Conservation (phyloP, 2,797 vertebrate genomes). For the Sarcophilus harrisii region DNA sequence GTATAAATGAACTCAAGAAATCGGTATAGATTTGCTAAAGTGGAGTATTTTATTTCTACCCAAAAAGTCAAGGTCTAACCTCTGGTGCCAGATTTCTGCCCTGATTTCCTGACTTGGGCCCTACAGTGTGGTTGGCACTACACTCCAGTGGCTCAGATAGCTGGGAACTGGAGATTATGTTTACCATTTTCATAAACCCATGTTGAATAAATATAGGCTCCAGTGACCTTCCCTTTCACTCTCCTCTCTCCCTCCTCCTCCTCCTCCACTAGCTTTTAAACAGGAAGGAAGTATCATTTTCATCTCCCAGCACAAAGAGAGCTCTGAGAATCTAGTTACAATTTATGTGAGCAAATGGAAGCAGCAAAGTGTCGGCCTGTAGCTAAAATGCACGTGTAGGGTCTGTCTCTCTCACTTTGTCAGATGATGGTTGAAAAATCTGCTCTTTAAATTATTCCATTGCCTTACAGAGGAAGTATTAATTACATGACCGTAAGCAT, state of each 20-base stretch:
- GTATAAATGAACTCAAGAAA: conserved; percentile 59
- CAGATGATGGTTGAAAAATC: conserved; percentile 83
- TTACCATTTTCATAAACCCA: conserved; percentile 85
- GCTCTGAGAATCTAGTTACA: conserved; percentile 88
- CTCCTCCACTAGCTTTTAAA: conserved; percentile 77
- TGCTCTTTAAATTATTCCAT: conserved; percentile 87
- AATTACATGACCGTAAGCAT: conserved; percentile 88
- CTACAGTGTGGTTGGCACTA: conserved; percentile 69
- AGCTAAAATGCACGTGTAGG: conserved; percentile 83
- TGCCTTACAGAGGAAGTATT: conserved; percentile 90
- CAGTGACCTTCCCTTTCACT: conserved; percentile 60
- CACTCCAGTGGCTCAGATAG: conserved; percentile 75
- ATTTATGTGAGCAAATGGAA: conserved; percentile 86
- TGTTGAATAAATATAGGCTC: conserved; percentile 80
- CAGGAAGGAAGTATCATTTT: conserved; percentile 90
- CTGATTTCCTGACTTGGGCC: conserved; percentile 58
- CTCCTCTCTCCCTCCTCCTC: conserved; percentile 30
- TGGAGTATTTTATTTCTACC: conserved; percentile 68
- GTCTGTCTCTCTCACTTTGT: conserved; percentile 70
- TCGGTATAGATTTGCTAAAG: conserved; percentile 71
- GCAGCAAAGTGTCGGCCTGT: conserved; percentile 82
- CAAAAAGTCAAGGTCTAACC: conserved; percentile 76
- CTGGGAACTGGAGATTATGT: conserved; percentile 78
- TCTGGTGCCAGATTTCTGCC: conserved; percentile 70
- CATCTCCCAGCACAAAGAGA: conserved; percentile 86